phyloP scores from a whole-genome alignment of 2,888 invertebrate species.

The Sesamia inferens region DNA sequence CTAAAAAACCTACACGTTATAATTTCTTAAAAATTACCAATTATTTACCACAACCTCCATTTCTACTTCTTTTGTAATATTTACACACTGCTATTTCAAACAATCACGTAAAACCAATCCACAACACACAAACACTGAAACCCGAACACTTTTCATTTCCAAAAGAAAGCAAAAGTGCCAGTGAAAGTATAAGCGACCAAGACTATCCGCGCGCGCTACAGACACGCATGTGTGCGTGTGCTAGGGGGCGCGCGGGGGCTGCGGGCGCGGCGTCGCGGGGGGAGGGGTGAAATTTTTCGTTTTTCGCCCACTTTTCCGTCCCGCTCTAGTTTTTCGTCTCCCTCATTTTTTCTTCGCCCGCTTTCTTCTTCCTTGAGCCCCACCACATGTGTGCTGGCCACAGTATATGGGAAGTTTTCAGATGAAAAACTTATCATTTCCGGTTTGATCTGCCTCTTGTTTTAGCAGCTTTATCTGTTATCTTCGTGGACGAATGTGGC shows the following conservation, averaged over 20 bases:
- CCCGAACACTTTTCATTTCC: constrained; percentile 42
- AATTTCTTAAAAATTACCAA: neutral
- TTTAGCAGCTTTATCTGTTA: constrained; percentile 47
- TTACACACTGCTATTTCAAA: too few species aligned
- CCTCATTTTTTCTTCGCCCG: constrained; percentile 90
- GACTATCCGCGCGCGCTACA: constrained; percentile 58
- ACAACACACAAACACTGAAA: constrained; percentile 10
- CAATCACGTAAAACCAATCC: neutral
- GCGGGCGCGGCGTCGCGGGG: constrained; percentile 71
- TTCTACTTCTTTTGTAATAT: neutral
- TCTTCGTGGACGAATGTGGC: constrained; percentile 40
- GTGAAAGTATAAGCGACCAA: constrained; percentile 79
- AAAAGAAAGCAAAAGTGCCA: constrained; percentile 67
- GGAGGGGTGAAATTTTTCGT: constrained; percentile 88
- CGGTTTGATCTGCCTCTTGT: constrained; percentile 73
- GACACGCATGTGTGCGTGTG: constrained; percentile 85
- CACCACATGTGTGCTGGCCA: constrained; percentile 88
- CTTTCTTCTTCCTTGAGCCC: constrained; percentile 89
- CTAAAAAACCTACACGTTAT: neutral
- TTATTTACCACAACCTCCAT: neutral
- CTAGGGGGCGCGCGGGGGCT: constrained; percentile 72
- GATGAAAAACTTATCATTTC: constrained; percentile 75
- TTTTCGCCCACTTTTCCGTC: constrained; percentile 90
- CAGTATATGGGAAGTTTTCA: constrained; percentile 71
- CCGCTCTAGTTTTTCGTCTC: constrained; percentile 90